Evolutionary conservation across 1,140 invertebrate species (phyloP).

Genomic region (Cyclina sinensis): DNA sequence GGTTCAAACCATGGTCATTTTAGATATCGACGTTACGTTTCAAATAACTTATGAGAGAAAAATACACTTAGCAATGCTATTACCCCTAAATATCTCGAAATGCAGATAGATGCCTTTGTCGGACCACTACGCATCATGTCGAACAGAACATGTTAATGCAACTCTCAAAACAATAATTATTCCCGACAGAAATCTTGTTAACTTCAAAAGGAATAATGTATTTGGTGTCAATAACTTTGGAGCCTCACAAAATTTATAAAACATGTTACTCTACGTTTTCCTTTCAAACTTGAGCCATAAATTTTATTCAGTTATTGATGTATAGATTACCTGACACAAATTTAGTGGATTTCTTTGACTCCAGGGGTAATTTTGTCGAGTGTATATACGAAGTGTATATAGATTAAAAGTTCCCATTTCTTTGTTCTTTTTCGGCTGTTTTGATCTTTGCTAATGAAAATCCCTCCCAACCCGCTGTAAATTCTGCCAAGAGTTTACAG

Average conservation of each 20-base stretch:
- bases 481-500: slow-evolving; percentile 22
- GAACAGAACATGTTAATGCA: no score
- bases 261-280: not conserved
- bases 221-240: not conserved
- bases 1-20: no score
- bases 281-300: not conserved
- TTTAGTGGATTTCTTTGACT: slow-evolving; percentile 9
- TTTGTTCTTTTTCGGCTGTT: slow-evolving; percentile 22
- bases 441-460: slow-evolving; percentile 42
- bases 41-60: no score
- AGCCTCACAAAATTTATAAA: not conserved
- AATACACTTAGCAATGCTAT: no score
- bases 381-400: not conserved
- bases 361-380: not conserved
- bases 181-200: not conserved
- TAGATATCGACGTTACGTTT: no score
- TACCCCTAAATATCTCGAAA: no score
- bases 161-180: no score
- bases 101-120: no score
- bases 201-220: not conserved
- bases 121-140: no score
- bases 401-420: slow-evolving; percentile 15
- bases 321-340: not conserved
- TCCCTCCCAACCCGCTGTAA: slow-evolving; percentile 18
- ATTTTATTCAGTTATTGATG: not conserved